A percentile compares a stretch with the other conserved stretches of the same genome.
Evolutionary conservation across 2,113 vertebrate species (phyloP).

Genomic region (Notothenia rossii): DNA sequence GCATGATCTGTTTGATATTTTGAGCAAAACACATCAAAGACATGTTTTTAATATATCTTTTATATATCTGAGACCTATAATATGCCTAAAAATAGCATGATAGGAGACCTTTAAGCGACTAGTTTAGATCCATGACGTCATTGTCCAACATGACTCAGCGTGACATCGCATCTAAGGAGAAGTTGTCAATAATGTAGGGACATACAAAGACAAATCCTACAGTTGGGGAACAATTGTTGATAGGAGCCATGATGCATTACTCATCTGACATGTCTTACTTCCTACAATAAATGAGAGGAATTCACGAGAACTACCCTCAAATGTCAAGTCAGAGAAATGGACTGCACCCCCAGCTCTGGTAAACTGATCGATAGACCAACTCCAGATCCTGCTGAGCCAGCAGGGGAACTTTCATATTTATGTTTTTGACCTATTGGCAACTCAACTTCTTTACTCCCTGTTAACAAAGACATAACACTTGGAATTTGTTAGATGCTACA

Average conservation of each 20-base stretch:
- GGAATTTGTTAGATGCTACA: constrained; percentile 18
- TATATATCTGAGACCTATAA: too few relatives aligned
- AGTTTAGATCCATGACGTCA: background rate
- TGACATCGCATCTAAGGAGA: background rate
- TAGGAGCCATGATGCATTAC: constrained; percentile 20
- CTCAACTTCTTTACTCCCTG: background rate
- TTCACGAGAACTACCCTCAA: constrained; percentile 51
- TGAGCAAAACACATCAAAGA: too few relatives aligned
- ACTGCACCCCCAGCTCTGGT: constrained; percentile 47
- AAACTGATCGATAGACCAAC: constrained; percentile 67
- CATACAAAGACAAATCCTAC: background rate
- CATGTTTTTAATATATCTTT: too few relatives aligned
- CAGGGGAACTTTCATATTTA: constrained; percentile 73
- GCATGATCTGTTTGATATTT: too few relatives aligned
- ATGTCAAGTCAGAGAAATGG: constrained; percentile 64
- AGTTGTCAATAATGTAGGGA: background rate
- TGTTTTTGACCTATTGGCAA: constrained; percentile 70
- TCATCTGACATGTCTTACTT: constrained; percentile 28
- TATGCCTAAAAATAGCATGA: too few relatives aligned
- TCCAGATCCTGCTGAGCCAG: constrained; percentile 60
- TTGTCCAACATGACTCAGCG: background rate
- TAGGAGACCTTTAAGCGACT: background rate
- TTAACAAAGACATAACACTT: constrained; percentile 44
- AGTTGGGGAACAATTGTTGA: constrained; percentile 5
- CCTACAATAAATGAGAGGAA: constrained; percentile 48